Evolutionary conservation across 2,797 vertebrate genomes (phyloP).

Genomic region (Menidia menidia): DNA sequence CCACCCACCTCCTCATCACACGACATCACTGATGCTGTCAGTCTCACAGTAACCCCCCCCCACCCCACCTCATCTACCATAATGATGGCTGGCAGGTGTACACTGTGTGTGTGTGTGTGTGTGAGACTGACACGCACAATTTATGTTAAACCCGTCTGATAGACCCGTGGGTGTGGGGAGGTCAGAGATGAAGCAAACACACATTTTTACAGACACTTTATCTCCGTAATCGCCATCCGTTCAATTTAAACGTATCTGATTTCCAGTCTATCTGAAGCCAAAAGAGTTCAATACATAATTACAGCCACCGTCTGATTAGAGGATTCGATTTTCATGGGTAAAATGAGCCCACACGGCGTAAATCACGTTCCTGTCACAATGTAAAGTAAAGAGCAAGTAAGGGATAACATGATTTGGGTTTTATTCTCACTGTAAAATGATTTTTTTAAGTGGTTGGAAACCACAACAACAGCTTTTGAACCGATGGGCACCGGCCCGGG

Average conservation of each 20-base stretch:
- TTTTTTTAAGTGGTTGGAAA: too few relatives aligned
- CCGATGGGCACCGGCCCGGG: too few relatives aligned
- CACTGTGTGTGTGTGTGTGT: not conserved
- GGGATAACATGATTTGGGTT: not conserved
- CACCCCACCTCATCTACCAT: too few relatives aligned
- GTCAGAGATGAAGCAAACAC: not conserved
- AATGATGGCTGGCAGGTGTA: not conserved
- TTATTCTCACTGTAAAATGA: too few relatives aligned
- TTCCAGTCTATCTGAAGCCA: too few relatives aligned
- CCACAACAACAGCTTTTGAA: too few relatives aligned
- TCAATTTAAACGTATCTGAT: not conserved
- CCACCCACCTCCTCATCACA: not conserved
- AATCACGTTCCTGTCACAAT: too few relatives aligned
- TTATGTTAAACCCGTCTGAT: constrained; percentile 2
- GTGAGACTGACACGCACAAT: not conserved
- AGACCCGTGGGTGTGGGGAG: not conserved
- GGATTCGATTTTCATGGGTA: not conserved
- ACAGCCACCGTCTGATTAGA: too few relatives aligned
- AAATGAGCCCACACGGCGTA: not conserved
- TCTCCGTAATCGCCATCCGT: not conserved
- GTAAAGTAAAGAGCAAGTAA: not conserved
- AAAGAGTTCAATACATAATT: too few relatives aligned
- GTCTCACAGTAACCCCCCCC: not conserved
- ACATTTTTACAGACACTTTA: not conserved
- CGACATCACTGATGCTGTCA: not conserved